Conservation (phyloP, 64 coral and sea anemone genomes). For the Actinia tenebrosa region DNA sequence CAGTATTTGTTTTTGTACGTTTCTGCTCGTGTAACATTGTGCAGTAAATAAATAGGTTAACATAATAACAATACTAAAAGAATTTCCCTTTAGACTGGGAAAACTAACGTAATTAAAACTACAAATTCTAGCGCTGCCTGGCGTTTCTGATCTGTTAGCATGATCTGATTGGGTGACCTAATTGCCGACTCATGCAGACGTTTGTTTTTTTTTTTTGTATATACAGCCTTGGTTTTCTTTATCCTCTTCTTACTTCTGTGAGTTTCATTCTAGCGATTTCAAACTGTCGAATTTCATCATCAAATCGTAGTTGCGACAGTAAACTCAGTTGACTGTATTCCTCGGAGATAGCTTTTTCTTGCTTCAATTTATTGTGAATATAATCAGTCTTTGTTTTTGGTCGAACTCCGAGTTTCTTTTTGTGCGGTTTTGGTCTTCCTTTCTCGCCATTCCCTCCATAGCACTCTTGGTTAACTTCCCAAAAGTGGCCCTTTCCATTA, state of each 20-base stretch:
- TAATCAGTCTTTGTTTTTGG: background rate
- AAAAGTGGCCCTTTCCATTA: conserved; percentile 57
- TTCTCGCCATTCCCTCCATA: conserved; percentile 3
- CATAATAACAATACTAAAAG: too few relatives aligned
- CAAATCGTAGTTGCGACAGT: background rate
- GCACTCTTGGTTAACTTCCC: conserved; percentile 30
- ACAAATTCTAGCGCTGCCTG: too few relatives aligned
- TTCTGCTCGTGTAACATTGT: too few relatives aligned
- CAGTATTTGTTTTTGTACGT: too few relatives aligned
- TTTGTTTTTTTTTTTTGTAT: too few relatives aligned
- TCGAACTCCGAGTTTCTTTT: background rate
- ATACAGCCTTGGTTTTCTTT: background rate
- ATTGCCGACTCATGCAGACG: too few relatives aligned
- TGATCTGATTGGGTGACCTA: too few relatives aligned
- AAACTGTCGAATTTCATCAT: conserved; percentile 5
- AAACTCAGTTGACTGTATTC: background rate
- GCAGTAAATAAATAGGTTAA: too few relatives aligned
- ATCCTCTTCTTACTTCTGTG: background rate
- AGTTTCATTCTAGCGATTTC: background rate
- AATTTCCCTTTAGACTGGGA: too few relatives aligned
- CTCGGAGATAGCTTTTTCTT: background rate
- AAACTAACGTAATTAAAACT: too few relatives aligned
- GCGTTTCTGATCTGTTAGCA: too few relatives aligned
- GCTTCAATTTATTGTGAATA: background rate
- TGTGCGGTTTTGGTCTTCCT: background rate